Evolutionary conservation across 1,140 invertebrate genomes (phyloP), one percentile per base, ranked within the genome.

Genomic region (Oscheius sp.): DNA sequence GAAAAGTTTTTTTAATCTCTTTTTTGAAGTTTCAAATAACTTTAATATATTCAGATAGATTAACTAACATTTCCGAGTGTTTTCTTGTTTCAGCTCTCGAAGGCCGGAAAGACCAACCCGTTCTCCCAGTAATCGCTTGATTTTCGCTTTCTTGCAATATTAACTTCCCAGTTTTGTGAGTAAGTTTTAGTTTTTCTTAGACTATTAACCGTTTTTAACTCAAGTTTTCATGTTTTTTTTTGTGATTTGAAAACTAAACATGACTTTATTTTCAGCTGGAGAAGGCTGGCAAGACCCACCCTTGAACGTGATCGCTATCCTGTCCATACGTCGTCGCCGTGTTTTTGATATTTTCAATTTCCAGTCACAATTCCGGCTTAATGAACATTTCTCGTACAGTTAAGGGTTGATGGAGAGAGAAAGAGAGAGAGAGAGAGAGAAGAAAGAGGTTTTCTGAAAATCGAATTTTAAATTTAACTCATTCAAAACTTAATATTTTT

Each of bases 61-160:
- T 31, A 65, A 31, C 23, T 29, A 65, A n/a, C 26, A n/a, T 15
- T 67, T n/a, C 13, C 15, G 64, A 26, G 13, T 31, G 26, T 10
- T 3, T n/a, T 62, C 18, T 20, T n/a, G 28, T 68, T 68, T 68
- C 66, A 68, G 66, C n/a, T 68, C 3, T 23, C 64, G 34, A 64
- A 67, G 58, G 13, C 10, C 10, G 66, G 66, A 26, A 68, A 68
- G 66, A 10, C 58, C 66, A 67, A 64, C 46, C 66, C 66, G 3
- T 68, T 68, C 66, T 63, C 31, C 23, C 23, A 4, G 7, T 55
- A 13, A 23, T 23, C 49, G 28, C 49, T 55, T 20, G 28, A 10
- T n/a, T 10, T 42, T 42, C 10, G n/a, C 10, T 42, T 42, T n/a
- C 10, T 42, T n/a, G 38, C n/a, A 10, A 15, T 55, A 7, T 55